Base-by-base conservation (phyloP, 64 coral and sea anemone species). In the Acropora yongei region DNA sequence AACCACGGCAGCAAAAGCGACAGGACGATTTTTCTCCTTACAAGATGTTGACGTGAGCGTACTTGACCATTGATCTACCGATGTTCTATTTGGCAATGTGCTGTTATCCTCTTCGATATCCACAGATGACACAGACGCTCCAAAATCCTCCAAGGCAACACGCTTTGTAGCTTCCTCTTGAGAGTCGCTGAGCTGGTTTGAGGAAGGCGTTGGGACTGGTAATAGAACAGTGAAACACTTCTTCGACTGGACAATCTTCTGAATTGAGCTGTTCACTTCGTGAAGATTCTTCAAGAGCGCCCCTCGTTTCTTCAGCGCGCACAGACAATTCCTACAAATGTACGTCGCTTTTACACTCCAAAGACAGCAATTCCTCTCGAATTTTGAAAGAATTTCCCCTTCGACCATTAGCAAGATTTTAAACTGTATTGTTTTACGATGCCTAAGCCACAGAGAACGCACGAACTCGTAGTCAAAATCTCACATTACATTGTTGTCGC, bases 381-480 rank as follows among this genome's bases (percentile, higher is more conserved):
- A 79, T 48, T 44, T 79, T 79, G 53, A 79, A 79, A 53, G 46
- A n/a, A 79, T 49, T 50, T 46, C 77, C n/a, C 77, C 48, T 57
- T 53, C 49, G 77, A 47, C 77, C 77, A 79, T 79, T 48, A 78
- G 48, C 76, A 79, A 79, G 77, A 79, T 79, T 79, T 79, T 79
- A 51, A 79, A 51, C 77, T 4, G 47, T 50, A 51, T 79, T 57
- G 30, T 53, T 79, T 17, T n/a, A 79, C 77, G 47, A 79, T 79
- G 46, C n/a, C 48, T 79, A 50, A 16, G 12, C 77, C 77, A 79
- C 77, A 79, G 47, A 50, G 77, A 48, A 79, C 77, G 44, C 77
- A 79, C 77, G 1, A 79, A 79, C 77, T 79, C 77, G 53, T 53
- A 8, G 46, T 46, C 16, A 79, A 79, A 42, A 73, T 73, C 69